These are phyloP conservation scores for Platichthys stellatus DNA, from an alignment of 2,113 vertebrate species.

Conservation along the genomic window DNA sequence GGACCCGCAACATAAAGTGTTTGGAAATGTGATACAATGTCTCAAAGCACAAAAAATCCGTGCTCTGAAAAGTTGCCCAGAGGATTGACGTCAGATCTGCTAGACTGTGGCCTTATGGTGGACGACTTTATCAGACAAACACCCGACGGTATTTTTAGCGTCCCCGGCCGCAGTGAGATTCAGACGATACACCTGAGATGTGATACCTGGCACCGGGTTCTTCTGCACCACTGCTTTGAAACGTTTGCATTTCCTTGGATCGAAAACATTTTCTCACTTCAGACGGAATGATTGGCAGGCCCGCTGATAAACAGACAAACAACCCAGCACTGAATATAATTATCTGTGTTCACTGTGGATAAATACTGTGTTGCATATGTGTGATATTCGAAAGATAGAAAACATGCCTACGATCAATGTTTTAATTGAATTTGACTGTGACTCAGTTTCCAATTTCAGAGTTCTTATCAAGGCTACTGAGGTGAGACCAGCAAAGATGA, in stretches of 20 bases:
- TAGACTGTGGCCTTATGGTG: conserved; percentile 1
- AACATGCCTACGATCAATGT: too few species aligned
- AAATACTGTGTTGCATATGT: too few species aligned
- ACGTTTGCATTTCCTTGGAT: not conserved
- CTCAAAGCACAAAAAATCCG: conserved; percentile 33
- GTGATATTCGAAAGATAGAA: too few species aligned
- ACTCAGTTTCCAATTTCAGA: not conserved
- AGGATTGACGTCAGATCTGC: conserved; percentile 50
- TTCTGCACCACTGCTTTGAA: not conserved
- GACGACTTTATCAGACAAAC: conserved; percentile 22
- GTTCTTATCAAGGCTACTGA: not conserved
- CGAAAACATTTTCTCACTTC: not conserved
- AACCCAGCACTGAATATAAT: not conserved
- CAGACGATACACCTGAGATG: conserved; percentile 11
- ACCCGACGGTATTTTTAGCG: conserved; percentile 32
- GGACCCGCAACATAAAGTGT: conserved; percentile 38
- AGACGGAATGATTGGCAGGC: not conserved
- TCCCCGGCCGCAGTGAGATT: conserved; percentile 8
- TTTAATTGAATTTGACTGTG: too few species aligned
- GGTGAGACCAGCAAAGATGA: not conserved
- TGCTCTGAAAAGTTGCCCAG: conserved; percentile 28
- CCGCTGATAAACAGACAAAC: conserved; percentile 2
- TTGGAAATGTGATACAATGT: conserved; percentile 47
- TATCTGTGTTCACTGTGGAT: not conserved
- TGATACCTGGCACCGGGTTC: not conserved